Conservation (phyloP, 2,888 invertebrate genomes). For the Mesochorus sp. region DNA sequence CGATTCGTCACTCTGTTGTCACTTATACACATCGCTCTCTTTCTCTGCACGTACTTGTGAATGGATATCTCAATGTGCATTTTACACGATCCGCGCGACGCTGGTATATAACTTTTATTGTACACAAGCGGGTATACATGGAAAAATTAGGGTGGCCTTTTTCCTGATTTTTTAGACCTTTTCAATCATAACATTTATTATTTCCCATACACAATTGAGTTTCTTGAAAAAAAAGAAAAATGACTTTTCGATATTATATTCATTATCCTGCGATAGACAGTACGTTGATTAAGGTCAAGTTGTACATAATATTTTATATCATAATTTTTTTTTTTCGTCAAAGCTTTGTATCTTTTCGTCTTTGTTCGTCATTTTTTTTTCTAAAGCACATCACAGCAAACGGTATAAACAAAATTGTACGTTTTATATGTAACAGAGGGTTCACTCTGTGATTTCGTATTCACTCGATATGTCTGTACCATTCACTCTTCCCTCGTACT, state of each 20-base stretch:
- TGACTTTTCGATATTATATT: background rate
- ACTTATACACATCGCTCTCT: too few relatives aligned
- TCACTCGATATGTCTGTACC: conserved; percentile 28
- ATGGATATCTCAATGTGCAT: background rate
- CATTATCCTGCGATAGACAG: background rate
- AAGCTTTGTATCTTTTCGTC: background rate
- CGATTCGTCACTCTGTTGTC: conserved; percentile 12
- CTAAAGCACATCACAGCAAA: too few relatives aligned
- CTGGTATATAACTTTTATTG: too few relatives aligned
- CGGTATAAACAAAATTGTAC: background rate
- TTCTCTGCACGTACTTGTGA: conserved; percentile 6
- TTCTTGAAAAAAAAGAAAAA: too few relatives aligned
- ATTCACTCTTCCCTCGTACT: conserved; percentile 52
- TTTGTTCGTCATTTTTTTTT: background rate
- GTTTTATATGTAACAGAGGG: conserved; percentile 1
- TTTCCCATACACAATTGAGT: background rate
- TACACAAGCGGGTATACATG: too few relatives aligned
- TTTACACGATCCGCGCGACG: background rate
- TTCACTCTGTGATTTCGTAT: conserved; percentile 43
- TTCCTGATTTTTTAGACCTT: background rate
- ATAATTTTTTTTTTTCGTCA: background rate
- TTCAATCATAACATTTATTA: background rate
- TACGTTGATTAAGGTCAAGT: too few relatives aligned
- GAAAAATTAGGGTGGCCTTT: too few relatives aligned
- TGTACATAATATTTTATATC: too few relatives aligned